Percentiles rank a stretch among this genome's conserved stretches.
phyloP scores from a whole-genome alignment of 92 coral and sea anemone species.

The Porites rus region DNA sequence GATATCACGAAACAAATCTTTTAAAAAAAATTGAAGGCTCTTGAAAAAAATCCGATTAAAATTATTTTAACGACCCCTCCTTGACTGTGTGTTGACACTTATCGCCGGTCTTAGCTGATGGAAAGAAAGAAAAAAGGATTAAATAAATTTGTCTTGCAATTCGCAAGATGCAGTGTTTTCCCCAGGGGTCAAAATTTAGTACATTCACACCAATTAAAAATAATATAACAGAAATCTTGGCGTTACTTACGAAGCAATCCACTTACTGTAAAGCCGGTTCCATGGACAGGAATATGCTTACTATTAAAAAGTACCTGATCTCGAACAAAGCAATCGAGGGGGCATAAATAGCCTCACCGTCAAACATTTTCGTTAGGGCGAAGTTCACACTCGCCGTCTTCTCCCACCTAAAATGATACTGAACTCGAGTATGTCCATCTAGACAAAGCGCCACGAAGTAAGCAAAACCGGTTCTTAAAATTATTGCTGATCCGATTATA shows the following conservation, averaged over 20 bases:
- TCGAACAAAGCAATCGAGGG: too few species aligned
- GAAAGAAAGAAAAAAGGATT: too few species aligned
- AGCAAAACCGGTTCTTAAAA: neutral
- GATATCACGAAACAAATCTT: constrained; percentile 11
- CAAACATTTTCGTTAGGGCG: too few species aligned
- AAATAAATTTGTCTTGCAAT: too few species aligned
- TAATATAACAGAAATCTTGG: neutral
- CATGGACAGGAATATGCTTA: neutral
- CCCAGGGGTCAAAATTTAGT: neutral
- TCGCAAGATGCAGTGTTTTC: too few species aligned
- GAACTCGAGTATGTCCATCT: neutral
- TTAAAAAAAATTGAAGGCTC: neutral
- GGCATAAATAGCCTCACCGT: too few species aligned
- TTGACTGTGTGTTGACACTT: too few species aligned
- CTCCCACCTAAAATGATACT: too few species aligned
- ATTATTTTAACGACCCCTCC: neutral
- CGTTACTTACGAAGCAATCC: constrained; percentile 7
- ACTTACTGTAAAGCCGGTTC: too few species aligned
- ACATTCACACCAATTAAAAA: neutral
- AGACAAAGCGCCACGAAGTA: neutral
- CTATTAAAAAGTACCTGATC: too few species aligned
- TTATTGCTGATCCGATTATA: constrained; percentile 14
- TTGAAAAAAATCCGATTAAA: neutral
- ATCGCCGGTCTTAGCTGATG: too few species aligned
- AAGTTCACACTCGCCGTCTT: too few species aligned